A percentile compares a stretch with the other conserved stretches of the same genome.
phyloP scores from a whole-genome alignment of 2,888 invertebrate species.

The Sarcophaga carnaria region DNA sequence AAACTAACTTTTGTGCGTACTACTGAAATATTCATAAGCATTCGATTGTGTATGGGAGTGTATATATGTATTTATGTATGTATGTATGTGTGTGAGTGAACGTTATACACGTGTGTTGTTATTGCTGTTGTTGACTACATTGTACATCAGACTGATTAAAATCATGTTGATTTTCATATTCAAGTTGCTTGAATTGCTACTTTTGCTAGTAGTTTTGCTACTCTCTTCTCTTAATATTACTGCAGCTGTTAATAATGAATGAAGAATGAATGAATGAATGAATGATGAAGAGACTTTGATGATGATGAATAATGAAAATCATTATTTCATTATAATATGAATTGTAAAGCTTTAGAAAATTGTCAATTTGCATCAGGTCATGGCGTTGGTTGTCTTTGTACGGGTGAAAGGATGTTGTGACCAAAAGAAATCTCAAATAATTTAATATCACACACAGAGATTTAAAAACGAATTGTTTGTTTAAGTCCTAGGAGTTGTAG shows the following conservation, averaged over 20 bases:
- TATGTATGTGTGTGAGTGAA: neutral
- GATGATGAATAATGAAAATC: slow-evolving; percentile 4
- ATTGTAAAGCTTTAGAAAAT: slow-evolving; percentile 17
- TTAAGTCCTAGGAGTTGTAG: too few relatives aligned
- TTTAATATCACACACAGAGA: too few relatives aligned
- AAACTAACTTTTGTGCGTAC: neutral
- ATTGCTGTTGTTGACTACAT: neutral
- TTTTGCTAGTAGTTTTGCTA: neutral
- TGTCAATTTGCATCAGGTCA: slow-evolving; percentile 2
- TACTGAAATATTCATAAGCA: neutral
- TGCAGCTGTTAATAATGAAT: too few relatives aligned
- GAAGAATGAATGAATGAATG: neutral
- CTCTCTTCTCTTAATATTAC: neutral
- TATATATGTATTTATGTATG: neutral
- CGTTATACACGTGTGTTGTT: too few relatives aligned
- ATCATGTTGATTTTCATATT: slow-evolving; percentile 20
- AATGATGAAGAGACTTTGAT: neutral
- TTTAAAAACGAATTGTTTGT: too few relatives aligned
- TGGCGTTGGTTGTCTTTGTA: neutral
- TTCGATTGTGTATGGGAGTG: neutral
- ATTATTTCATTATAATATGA: neutral
- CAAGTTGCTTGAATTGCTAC: neutral
- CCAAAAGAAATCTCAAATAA: too few relatives aligned
- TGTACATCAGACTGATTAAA: slow-evolving; percentile 15
- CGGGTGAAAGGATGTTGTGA: neutral